Evolutionary conservation across 2,888 invertebrate genomes (phyloP), one percentile per base, ranked within the genome.

Genomic region (Cheilosia variabilis): DNA sequence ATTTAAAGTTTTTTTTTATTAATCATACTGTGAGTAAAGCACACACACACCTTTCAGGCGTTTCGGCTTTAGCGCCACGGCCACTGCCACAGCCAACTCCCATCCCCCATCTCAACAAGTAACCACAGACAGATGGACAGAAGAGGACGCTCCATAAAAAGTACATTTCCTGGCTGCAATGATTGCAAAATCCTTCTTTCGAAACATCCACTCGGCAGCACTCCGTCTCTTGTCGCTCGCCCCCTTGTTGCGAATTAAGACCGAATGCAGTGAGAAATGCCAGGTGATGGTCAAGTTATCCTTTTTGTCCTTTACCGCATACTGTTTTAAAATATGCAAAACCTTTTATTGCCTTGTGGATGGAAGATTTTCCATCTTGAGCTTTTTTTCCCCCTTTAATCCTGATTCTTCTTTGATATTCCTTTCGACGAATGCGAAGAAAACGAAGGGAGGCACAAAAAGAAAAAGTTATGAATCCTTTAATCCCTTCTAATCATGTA

Each of bases 261-360:
- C 58, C 45, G 50, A 65, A 71, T 86, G 76, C 81, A 68, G 63
- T 86, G 86, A 66, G 86, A 81, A 77, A 57, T 45, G 52, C 72
- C 86, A 86, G 86, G 76, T 86, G 86, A 86, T 86, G 86, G 77
- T 72, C 81, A 81, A 80, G 73, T 50, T 79, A 27, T 69, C 45
- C 50, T 65, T 58, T 69, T 65, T 72, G 37, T 60, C 47, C 31
- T 22, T 58, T 60, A 52, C 57, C 68, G 22, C 52, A 43, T 58
- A 60, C 57, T 77, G 50, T 65, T 63, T 60, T 86, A 71, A 86
- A 86, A 86, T 86, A 86, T 86, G 86, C 86, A 86, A 86, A 86
- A 77, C 77, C 86, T 68, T 86, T 86, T 86, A 81, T 68, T 77
- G 75, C 72, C 63, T 71, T 72, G 37, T 24, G 50, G 72, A 66